These are phyloP conservation scores for Plestiodon gilberti DNA, from an alignment of 2,113 vertebrate genomes.

Conservation along the genomic window DNA sequence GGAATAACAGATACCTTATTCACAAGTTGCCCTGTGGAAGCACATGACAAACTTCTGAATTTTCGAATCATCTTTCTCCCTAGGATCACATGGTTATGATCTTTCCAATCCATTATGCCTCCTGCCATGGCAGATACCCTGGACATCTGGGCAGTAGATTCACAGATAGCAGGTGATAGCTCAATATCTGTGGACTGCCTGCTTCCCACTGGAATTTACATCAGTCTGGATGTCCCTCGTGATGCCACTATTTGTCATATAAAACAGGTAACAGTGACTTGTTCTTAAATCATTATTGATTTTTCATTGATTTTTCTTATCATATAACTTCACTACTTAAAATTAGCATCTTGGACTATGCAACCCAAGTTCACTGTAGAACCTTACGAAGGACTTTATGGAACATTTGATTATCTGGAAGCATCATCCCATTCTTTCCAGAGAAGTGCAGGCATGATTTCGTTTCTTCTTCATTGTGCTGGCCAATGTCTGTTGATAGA, in stretches of 20 bases:
- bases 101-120: slow-evolving; percentile 90
- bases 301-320: slow-evolving; percentile 5
- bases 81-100: slow-evolving; percentile 91
- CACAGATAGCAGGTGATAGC: slow-evolving; percentile 86
- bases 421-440: not conserved
- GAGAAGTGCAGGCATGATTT: not conserved
- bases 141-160: slow-evolving; percentile 96
- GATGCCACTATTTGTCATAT: slow-evolving; percentile 94
- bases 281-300: not conserved
- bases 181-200: slow-evolving; percentile 93
- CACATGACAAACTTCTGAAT: slow-evolving; percentile 45
- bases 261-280: slow-evolving; percentile 86
- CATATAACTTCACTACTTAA: not conserved
- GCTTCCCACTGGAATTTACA: slow-evolving; percentile 96
- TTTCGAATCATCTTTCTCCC: slow-evolving; percentile 41
- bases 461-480: not conserved
- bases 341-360: not conserved
- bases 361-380: not conserved
- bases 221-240: slow-evolving; percentile 93
- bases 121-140: slow-evolving; percentile 96
- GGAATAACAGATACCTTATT: not conserved
- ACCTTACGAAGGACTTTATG: too few species aligned
- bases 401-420: not conserved
- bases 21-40: slow-evolving; percentile 35
- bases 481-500: too few species aligned